phyloP scores from a whole-genome alignment of 2,888 invertebrate genomes.

The Napeogenes inachia region DNA sequence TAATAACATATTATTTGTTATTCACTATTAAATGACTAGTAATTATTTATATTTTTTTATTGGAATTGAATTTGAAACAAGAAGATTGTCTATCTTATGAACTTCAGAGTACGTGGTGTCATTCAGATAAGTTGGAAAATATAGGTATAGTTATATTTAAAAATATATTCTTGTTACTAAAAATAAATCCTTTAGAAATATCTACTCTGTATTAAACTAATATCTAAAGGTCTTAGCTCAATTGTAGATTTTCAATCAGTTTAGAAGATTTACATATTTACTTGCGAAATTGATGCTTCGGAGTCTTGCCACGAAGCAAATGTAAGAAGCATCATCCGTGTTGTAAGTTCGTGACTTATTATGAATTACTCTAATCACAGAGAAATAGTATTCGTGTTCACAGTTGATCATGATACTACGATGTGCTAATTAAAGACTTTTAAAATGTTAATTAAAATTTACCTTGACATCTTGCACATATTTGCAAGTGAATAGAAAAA shows the following conservation, averaged over 20 bases:
- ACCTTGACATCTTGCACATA: neutral
- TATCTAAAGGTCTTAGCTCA: conserved; percentile 21
- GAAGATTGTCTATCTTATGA: no score
- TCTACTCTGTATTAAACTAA: conserved; percentile 19
- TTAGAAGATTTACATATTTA: neutral
- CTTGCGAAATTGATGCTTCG: conserved; percentile 24
- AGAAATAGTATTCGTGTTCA: conserved; percentile 19
- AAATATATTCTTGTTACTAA: no score
- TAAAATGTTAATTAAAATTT: neutral
- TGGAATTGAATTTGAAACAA: no score
- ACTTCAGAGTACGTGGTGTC: no score
- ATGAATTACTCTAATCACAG: conserved; percentile 28
- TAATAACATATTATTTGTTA: no score
- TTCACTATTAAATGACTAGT: no score
- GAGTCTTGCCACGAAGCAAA: conserved; percentile 28
- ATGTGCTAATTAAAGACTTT: neutral
- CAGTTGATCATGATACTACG: conserved; percentile 7
- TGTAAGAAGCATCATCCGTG: conserved; percentile 47
- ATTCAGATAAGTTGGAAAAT: no score
- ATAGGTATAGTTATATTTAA: no score
- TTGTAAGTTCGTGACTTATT: conserved; percentile 59
- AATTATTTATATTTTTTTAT: no score
- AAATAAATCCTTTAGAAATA: no score
- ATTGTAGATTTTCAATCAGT: conserved; percentile 7
- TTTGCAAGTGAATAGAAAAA: no score